Conservation (phyloP, 2,888 invertebrate genomes). For the Esperia sulphurella region DNA sequence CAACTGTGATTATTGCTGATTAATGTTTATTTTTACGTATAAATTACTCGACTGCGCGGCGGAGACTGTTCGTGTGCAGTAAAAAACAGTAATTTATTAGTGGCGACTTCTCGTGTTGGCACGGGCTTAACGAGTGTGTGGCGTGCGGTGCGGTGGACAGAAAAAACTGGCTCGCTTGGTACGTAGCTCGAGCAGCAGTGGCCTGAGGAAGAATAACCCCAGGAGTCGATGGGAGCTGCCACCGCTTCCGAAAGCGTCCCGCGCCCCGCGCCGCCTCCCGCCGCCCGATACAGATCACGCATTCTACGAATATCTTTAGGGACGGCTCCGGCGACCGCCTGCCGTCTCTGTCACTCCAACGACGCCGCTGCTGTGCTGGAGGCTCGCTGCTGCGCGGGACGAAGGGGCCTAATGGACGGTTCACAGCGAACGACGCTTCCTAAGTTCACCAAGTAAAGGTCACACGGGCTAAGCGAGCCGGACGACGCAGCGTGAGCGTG, state of each 20-base stretch:
- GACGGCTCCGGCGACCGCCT: constrained; percentile 62
- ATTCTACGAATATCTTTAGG: constrained; percentile 77
- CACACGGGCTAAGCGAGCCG: constrained; percentile 72
- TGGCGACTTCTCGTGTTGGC: constrained; percentile 82
- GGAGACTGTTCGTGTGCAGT: constrained; percentile 77
- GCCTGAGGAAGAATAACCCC: constrained; percentile 81
- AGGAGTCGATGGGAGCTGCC: constrained; percentile 80
- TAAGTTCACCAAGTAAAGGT: constrained; percentile 78
- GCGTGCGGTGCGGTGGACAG: constrained; percentile 80
- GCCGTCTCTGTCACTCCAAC: constrained; percentile 69
- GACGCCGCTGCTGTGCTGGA: constrained; percentile 53
- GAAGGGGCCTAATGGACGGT: constrained; percentile 73
- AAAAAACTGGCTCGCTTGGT: constrained; percentile 81
- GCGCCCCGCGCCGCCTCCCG: constrained; percentile 60
- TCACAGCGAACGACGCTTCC: constrained; percentile 75
- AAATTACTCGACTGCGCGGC: constrained; percentile 74
- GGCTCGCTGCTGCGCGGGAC: constrained; percentile 56
- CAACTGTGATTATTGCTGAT: constrained; percentile 69
- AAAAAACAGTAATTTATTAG: constrained; percentile 80
- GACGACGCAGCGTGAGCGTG: constrained; percentile 71
- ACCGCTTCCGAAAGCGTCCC: constrained; percentile 76
- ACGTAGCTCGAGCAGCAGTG: constrained; percentile 78
- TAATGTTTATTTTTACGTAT: constrained; percentile 76
- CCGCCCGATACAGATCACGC: constrained; percentile 79
- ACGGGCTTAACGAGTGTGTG: constrained; percentile 81